Percentiles rank a stretch among this genome's conserved stretches.
phyloP scores from a whole-genome alignment of 2,113 vertebrate genomes.

The Myxocyprinus asiaticus region DNA sequence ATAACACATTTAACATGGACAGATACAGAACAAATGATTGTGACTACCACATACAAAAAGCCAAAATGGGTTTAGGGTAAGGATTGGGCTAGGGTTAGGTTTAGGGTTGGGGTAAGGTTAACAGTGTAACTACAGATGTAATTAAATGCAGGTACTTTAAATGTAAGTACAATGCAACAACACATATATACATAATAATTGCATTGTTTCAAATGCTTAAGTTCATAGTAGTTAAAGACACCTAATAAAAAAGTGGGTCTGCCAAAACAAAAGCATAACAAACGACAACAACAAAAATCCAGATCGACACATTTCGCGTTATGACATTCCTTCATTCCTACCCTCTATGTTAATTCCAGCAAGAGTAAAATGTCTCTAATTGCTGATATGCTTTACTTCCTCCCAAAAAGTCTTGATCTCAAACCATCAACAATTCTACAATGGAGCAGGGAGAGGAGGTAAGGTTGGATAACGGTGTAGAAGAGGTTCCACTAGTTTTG shows the following conservation, averaged over 20 bases:
- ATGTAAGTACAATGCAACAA: no score
- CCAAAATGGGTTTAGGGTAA: no score
- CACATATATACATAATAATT: no score
- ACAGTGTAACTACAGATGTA: no score
- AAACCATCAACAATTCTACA: conserved; percentile 83
- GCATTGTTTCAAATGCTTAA: no score
- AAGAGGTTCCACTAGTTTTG: conserved; percentile 50
- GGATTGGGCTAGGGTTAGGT: no score
- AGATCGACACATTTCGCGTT: neutral
- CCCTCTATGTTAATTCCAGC: conserved; percentile 28
- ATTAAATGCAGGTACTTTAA: no score
- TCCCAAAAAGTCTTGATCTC: conserved; percentile 78
- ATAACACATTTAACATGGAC: conserved; percentile 5
- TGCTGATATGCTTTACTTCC: conserved; percentile 70
- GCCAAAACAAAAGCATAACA: no score
- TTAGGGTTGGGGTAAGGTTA: no score
- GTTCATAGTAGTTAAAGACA: no score
- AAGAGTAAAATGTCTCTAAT: conserved; percentile 68
- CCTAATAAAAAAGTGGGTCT: no score
- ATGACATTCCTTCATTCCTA: conserved; percentile 19
- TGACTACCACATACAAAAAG: no score
- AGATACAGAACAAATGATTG: neutral
- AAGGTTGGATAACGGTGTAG: conserved; percentile 66
- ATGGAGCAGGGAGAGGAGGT: conserved; percentile 84
- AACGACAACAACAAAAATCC: neutral